Evolutionary conservation across 2,888 invertebrate species (phyloP).

Genomic region (Lasioglossum villosulum): DNA sequence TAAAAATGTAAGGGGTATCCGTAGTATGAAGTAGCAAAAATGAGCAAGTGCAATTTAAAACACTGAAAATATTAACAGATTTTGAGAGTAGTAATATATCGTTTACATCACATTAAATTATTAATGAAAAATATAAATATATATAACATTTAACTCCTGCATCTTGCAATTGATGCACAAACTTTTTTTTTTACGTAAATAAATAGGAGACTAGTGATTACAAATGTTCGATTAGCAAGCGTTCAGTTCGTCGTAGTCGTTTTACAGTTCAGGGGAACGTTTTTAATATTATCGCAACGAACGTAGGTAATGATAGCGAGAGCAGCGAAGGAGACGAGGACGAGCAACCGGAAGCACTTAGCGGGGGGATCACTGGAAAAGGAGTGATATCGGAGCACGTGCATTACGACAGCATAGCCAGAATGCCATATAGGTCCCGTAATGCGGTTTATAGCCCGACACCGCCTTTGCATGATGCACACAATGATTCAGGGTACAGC

Average conservation of each 20-base stretch:
- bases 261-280: neutral
- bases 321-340: conserved; percentile 81
- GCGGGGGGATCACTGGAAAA: conserved; percentile 69
- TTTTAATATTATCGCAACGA: conserved; percentile 14
- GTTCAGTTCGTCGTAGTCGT: neutral
- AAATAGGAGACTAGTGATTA: neutral
- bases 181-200: too few relatives aligned
- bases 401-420: conserved; percentile 79
- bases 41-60: too few relatives aligned
- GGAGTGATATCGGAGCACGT: conserved; percentile 71
- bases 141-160: too few relatives aligned
- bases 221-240: neutral
- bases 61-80: too few relatives aligned
- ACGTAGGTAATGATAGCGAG: conserved; percentile 78
- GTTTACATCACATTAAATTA: too few relatives aligned
- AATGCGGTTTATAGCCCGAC: conserved; percentile 86
- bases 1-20: too few relatives aligned
- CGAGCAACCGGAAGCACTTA: conserved; percentile 73
- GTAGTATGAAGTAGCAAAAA: too few relatives aligned
- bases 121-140: too few relatives aligned
- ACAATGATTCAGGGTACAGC: conserved; percentile 94
- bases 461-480: conserved; percentile 86
- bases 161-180: too few relatives aligned
- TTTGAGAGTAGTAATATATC: too few relatives aligned
- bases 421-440: conserved; percentile 83